Evolutionary conservation across 64 coral and sea anemone genomes (phyloP), one percentile per base, ranked within the genome.

Genomic region (Dendrophyllia cribrosa): DNA sequence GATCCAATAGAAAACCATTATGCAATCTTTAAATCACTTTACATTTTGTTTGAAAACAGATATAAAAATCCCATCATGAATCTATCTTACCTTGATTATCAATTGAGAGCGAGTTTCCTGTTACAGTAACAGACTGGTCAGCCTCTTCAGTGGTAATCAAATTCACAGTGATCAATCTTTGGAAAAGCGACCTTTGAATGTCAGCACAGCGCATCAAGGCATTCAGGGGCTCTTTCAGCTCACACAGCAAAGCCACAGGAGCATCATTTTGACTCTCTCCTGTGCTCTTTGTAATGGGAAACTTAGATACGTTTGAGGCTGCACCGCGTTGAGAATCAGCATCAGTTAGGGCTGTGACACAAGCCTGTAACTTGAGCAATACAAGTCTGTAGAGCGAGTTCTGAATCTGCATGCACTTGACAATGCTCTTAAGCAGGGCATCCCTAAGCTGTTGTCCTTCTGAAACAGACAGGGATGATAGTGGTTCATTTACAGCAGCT

Each of bases 321-420:
- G 12, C 3, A 19, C 72, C 43, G 56, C 16, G 2, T 5, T 43
- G 22, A 62, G 45, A 67, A 66, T 21, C 44, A 23, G 43, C 59
- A 55, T 55, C 52, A 55, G 52, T 11, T 55, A 8, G 52, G 52
- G 6, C 52, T 10, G 44, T 50, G 72, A 75, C 44, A 51, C 50
- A 26, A 14, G 19, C 25, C 19, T 67, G 15, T 22, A 84, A 48
- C 21, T 84, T 66, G 62, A 84, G 80, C 21, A 84, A 67, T 19
- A 84, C 61, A 13, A 84, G 80, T 51, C 46, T 84, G 43, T 84
- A 23, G 47, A 84, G 80, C 20, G 61, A 84, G 61, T 67, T 84
- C 62, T 84, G 80, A 20, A 84, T 68, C 63, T 84, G 80, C 80
- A 84, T 66, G 13, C 80, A 84, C 80, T 84, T 84, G 10, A 67